A percentile compares a stretch with the other conserved stretches of the same genome.
Conservation (phyloP, 2,113 vertebrate genomes). For the Pollimyrus isidori region DNA sequence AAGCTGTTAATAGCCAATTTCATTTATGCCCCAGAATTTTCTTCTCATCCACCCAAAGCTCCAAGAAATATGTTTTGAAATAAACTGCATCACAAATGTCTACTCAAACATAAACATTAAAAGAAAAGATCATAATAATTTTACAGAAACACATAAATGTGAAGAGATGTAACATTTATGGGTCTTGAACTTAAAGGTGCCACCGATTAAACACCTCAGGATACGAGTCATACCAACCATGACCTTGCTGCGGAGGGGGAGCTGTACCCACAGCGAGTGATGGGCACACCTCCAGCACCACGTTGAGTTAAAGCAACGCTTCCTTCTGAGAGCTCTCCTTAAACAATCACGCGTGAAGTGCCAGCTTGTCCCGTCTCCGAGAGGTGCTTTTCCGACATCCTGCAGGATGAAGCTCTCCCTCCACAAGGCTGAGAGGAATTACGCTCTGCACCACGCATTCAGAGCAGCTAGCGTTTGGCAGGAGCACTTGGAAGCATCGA, state of each 20-base stretch:
- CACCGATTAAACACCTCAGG: neutral
- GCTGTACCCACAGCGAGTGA: neutral
- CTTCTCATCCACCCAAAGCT: neutral
- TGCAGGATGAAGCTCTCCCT: neutral
- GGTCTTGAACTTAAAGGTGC: neutral
- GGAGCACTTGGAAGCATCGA: neutral
- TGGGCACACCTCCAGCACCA: neutral
- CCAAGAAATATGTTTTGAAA: neutral
- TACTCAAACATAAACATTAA: neutral
- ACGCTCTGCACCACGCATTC: neutral
- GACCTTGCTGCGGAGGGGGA: neutral
- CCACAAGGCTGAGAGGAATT: neutral
- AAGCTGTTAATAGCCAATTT: neutral
- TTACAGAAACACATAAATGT: neutral
- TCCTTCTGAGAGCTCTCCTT: neutral
- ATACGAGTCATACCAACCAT: neutral
- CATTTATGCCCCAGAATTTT: neutral
- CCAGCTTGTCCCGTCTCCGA: neutral
- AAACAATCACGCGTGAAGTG: neutral
- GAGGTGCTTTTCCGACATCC: neutral
- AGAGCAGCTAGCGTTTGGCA: neutral
- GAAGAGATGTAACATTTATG: neutral
- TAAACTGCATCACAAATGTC: neutral
- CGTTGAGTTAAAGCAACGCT: neutral
- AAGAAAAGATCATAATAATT: neutral